Evolutionary conservation across 2,113 vertebrate species (phyloP).

Genomic region (Rallus limicola): DNA sequence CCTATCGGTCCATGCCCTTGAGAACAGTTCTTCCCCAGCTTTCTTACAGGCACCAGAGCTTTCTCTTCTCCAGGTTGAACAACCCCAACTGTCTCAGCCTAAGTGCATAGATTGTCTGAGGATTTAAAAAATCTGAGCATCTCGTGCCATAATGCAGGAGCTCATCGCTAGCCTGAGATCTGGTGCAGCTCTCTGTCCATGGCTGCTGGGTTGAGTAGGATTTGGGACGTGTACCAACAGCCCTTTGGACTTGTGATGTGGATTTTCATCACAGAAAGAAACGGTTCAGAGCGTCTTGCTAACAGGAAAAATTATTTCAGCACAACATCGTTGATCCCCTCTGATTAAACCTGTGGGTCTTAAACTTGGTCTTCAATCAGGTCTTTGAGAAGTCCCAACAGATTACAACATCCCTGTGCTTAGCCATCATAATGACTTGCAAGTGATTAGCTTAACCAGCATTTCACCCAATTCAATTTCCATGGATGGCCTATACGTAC

Average conservation of each 20-base stretch:
- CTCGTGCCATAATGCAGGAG: not conserved
- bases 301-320: not conserved
- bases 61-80: no score
- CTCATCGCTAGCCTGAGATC: not conserved
- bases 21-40: no score
- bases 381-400: conserved; percentile 40
- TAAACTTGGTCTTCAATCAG: conserved; percentile 44
- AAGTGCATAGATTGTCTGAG: no score
- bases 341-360: conserved; percentile 35
- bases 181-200: not conserved
- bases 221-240: not conserved
- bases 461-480: conserved; percentile 63
- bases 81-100: no score
- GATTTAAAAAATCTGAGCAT: not conserved
- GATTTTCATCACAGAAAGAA: not conserved
- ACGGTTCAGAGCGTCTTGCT: accelerated
- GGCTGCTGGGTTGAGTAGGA: not conserved
- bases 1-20: no score
- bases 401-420: conserved; percentile 35
- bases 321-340: not conserved
- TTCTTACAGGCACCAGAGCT: no score
- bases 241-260: accelerated
- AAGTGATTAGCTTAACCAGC: conserved; percentile 62
- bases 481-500: conserved; percentile 44
- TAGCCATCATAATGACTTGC: conserved; percentile 47